These are phyloP conservation scores for Periophthalmus magnuspinnatus DNA, from an alignment of 2,797 vertebrate species.

Conservation along the genomic window DNA sequence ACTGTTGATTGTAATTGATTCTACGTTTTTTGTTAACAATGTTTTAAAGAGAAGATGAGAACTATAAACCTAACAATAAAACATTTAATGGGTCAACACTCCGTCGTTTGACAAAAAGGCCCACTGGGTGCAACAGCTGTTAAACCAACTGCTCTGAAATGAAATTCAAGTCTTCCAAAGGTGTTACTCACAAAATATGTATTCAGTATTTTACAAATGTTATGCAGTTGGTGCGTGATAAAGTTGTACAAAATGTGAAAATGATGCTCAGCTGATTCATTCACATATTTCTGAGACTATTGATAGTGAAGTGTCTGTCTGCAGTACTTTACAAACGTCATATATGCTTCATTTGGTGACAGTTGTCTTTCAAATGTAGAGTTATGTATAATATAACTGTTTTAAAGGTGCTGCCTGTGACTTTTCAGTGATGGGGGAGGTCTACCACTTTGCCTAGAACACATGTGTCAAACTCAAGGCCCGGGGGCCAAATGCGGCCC, in stretches of 20 bases:
- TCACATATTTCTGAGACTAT: slow-evolving; percentile 40
- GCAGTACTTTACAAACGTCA: slow-evolving; percentile 27
- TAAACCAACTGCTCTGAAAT: not conserved
- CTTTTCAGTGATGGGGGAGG: too few species aligned
- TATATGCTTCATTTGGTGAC: slow-evolving; percentile 41
- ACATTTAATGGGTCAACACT: too few species aligned
- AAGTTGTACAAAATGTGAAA: slow-evolving; percentile 51
- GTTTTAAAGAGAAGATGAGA: too few species aligned
- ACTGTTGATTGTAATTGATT: too few species aligned
- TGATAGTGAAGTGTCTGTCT: slow-evolving; percentile 27
- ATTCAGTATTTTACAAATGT: too few species aligned
- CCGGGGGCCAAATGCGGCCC: too few species aligned
- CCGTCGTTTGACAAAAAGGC: not conserved
- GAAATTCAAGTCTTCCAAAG: not conserved
- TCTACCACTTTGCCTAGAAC: too few species aligned
- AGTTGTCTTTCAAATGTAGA: slow-evolving; percentile 26
- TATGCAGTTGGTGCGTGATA: slow-evolving; percentile 46
- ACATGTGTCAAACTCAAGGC: too few species aligned
- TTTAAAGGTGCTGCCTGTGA: not conserved
- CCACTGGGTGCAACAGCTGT: slow-evolving; percentile 16
- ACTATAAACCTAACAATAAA: too few species aligned
- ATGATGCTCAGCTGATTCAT: slow-evolving; percentile 23
- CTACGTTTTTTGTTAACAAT: too few species aligned
- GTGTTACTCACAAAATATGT: not conserved
- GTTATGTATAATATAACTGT: not conserved